Percentiles rank a stretch among this genome's conserved stretches.
Conservation (phyloP, 1,140 invertebrate genomes). For the Drosophila parvula region DNA sequence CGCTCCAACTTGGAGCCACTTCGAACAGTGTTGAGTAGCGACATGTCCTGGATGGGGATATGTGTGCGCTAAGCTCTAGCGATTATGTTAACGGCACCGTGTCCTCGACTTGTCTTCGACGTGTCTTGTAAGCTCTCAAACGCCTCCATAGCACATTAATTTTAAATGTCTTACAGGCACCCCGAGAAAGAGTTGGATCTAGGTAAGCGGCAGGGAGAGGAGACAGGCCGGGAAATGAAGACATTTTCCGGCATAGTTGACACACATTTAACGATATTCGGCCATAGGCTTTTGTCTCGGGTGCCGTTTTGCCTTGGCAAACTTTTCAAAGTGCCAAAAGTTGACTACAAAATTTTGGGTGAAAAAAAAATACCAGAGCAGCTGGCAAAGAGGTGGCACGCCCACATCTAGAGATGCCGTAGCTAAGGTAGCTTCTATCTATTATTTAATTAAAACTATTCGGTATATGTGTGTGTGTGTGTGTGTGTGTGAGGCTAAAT, state of each 20-base stretch:
- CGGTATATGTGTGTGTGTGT: conserved; percentile 13
- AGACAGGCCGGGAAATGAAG: not conserved
- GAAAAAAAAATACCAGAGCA: conserved; percentile 10
- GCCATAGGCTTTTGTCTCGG: conserved; percentile 63
- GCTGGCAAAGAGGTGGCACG: conserved; percentile 32
- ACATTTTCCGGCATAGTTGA: conserved; percentile 49
- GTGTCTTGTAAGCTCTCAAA: conserved; percentile 49
- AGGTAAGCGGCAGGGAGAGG: not conserved
- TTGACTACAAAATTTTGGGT: conserved; percentile 14
- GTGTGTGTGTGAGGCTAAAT: conserved; percentile 58
- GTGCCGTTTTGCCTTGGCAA: conserved; percentile 50
- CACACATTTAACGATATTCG: conserved; percentile 53
- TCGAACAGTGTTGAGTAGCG: conserved; percentile 32
- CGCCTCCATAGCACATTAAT: conserved; percentile 57
- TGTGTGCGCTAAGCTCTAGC: conserved; percentile 10
- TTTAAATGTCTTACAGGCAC: conserved; percentile 60
- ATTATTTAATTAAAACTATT: conserved; percentile 79
- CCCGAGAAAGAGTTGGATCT: conserved; percentile 8
- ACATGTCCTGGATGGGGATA: conserved; percentile 2
- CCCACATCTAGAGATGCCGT: conserved; percentile 29
- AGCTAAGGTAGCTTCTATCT: conserved; percentile 43
- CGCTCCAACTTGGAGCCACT: not conserved
- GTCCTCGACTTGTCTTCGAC: conserved; percentile 45
- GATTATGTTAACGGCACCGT: conserved; percentile 45
- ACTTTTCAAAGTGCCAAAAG: conserved; percentile 51